These are phyloP conservation scores for Eupithecia subfuscata DNA, from an alignment of 2,888 invertebrate species.

Conservation along the genomic window DNA sequence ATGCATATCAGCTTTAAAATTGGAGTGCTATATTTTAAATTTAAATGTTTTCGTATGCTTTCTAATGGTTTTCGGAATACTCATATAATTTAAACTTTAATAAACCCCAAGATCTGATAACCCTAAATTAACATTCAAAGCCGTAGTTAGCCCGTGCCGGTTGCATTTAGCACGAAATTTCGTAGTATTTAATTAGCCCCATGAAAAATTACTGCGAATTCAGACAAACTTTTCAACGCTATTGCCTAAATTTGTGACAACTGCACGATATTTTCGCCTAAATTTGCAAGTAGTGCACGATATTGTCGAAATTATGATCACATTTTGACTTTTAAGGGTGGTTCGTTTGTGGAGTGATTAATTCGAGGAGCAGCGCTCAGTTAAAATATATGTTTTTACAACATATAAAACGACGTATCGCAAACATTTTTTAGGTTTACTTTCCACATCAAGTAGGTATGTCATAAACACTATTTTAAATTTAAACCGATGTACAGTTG, in stretches of 20 bases:
- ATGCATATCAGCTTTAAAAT: no score
- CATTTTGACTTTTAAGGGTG: conserved; percentile 17
- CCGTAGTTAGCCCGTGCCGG: conserved; percentile 53
- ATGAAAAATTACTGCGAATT: conserved; percentile 64
- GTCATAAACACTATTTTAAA: neutral
- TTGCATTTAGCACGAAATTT: conserved; percentile 77
- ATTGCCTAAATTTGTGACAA: conserved; percentile 47
- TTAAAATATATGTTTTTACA: neutral
- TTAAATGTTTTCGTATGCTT: neutral
- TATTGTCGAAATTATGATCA: conserved; percentile 30
- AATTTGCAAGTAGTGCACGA: conserved; percentile 29
- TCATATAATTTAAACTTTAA: conserved; percentile 12
- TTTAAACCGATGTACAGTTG: neutral
- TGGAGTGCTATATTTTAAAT: neutral
- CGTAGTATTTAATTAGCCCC: conserved; percentile 72
- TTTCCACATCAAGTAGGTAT: neutral
- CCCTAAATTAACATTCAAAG: conserved; percentile 44
- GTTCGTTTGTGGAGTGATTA: neutral
- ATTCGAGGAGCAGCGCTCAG: neutral
- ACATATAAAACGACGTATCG: neutral
- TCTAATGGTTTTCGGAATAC: neutral
- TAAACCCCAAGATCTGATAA: conserved; percentile 42
- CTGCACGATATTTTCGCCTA: conserved; percentile 33
- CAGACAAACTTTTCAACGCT: conserved; percentile 56
- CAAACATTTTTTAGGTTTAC: neutral